Evolutionary conservation across 1,140 invertebrate species (phyloP).

Genomic region (Tetramorium alpestre): DNA sequence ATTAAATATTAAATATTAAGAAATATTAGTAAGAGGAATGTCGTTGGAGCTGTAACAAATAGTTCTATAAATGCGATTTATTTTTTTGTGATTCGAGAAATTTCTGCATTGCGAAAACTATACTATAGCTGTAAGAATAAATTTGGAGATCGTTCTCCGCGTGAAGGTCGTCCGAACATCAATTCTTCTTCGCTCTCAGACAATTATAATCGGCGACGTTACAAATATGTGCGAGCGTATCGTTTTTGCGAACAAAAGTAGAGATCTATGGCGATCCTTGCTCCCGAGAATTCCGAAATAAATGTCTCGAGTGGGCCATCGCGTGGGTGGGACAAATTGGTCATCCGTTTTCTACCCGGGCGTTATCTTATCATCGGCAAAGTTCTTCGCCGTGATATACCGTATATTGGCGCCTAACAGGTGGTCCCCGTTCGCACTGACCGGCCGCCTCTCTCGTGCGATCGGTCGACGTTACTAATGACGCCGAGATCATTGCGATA

Average conservation of each 20-base stretch:
- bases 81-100: slow-evolving; percentile 29
- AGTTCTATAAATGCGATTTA: background rate
- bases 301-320: background rate
- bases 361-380: slow-evolving; percentile 50
- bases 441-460: background rate
- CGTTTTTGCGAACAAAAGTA: background rate
- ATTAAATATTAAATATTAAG: background rate
- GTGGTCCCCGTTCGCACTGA: slow-evolving; percentile 26
- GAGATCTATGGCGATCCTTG: slow-evolving; percentile 8
- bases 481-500: slow-evolving; percentile 8
- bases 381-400: slow-evolving; percentile 20
- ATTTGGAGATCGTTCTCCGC: background rate
- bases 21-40: background rate
- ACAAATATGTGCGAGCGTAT: background rate
- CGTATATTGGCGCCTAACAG: slow-evolving; percentile 46
- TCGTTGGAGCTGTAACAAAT: background rate
- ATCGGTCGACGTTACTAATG: slow-evolving; percentile 20
- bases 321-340: slow-evolving; percentile 37
- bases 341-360: slow-evolving; percentile 33
- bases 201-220: slow-evolving; percentile 4
- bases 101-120: slow-evolving; percentile 4
- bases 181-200: background rate
- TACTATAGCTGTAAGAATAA: background rate
- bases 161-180: background rate
- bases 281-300: background rate